Base-by-base conservation (phyloP, 2,113 vertebrate species). In the Dipodomys ordii region DNA sequence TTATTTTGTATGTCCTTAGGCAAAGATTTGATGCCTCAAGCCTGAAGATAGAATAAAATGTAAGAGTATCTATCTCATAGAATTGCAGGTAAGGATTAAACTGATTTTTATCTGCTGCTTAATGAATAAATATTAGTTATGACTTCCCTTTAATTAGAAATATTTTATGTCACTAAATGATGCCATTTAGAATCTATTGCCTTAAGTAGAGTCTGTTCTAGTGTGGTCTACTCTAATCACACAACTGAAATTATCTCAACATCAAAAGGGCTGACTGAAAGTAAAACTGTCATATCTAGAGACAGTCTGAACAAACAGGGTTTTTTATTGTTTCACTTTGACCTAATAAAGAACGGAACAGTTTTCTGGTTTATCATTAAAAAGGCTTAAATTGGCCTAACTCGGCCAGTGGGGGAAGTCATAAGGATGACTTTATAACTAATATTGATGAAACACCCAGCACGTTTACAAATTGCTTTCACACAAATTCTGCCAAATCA, bases 301-400 rank as follows among this genome's bases (percentile, higher is more conserved):
- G 72, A 79, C 32, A 57, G n/a, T 82, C 16, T 88, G 23, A 92
- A 78, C 23, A 88, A 84, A 92, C 1, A 60, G n/a, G 71, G n/a
- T 27, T 91, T 57, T 88, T 62, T 49, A 71, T 67, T 81, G 57
- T 94, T 90, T 81, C 57, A 44, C n/a, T 92, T 84, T 90, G 18
- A 72, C 60, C 44, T 96, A 81, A 77, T 44, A 68, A 2, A 93
- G 89, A 92, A 77, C 92, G 64, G 20, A 87, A 90, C 88, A 30
- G 15, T 62, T 62, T 84, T 32, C 35, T 71, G 35, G 76, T 74
- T 91, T 65, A 91, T 79, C 44, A 12, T 60, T 95, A 32, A 72
- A 93, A 95, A 88, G 28, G 77, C 8, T 92, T 84, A 67, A 79
- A 62, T 62, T 76, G 19, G 28, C n/a, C 68, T 90, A 49, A 79